Evolutionary conservation across 2,797 vertebrate genomes (phyloP).

Genomic region (Dermochelys coriacea): DNA sequence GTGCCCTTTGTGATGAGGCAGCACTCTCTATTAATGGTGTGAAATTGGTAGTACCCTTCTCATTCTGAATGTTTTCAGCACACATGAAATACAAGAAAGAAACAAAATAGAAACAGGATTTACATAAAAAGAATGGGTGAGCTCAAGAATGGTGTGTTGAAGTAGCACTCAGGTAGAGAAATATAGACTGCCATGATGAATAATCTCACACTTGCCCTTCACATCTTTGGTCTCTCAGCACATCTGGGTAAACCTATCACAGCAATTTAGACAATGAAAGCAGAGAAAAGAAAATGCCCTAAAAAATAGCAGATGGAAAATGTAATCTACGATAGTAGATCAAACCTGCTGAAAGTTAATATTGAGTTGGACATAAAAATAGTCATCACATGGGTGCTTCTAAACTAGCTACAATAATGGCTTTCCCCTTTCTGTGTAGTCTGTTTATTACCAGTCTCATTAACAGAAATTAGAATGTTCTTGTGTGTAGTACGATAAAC

Average conservation of each 20-base stretch:
- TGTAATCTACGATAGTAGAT: neutral
- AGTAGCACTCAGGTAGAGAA: neutral
- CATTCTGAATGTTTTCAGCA: neutral
- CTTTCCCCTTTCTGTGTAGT: neutral
- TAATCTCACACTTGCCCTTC: neutral
- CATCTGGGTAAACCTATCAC: neutral
- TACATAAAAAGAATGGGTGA: neutral
- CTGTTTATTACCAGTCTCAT: neutral
- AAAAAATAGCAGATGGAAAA: constrained; percentile 7
- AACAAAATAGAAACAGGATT: neutral
- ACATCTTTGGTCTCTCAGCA: neutral
- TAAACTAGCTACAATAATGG: neutral
- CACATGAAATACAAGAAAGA: neutral
- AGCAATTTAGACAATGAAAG: constrained; percentile 21
- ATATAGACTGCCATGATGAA: neutral
- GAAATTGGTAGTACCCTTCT: neutral
- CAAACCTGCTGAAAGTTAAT: constrained; percentile 12
- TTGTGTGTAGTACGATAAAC: constrained; percentile 20
- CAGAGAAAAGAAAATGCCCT: neutral
- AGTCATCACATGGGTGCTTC: neutral
- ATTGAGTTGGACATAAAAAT: constrained; percentile 10
- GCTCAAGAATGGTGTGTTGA: neutral
- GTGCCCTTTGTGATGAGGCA: fast-evolving
- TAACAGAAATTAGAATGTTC: constrained; percentile 47
- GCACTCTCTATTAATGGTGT: fast-evolving